phyloP scores from a whole-genome alignment of 2,888 invertebrate genomes.

The Galerucella nymphaeae region DNA sequence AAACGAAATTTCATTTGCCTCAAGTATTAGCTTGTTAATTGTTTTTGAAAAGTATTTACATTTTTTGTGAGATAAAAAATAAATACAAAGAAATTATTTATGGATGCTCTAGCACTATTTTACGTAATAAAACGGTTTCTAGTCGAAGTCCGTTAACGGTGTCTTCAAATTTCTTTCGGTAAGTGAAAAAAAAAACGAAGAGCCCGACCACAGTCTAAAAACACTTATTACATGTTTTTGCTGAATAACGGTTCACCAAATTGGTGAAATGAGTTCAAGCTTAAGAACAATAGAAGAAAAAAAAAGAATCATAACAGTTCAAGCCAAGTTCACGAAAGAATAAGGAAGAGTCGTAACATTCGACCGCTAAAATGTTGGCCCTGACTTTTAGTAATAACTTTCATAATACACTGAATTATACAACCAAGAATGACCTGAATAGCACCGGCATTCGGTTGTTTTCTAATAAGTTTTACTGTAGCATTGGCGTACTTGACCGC shows the following conservation, averaged over 20 bases:
- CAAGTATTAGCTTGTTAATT: too few relatives aligned
- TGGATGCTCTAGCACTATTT: not conserved
- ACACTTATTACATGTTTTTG: slow-evolving; percentile 17
- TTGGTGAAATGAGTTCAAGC: slow-evolving; percentile 44
- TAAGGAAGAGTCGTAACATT: slow-evolving; percentile 53
- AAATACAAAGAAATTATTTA: too few relatives aligned
- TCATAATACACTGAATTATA: slow-evolving; percentile 57
- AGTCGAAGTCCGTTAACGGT: not conserved
- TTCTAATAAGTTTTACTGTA: slow-evolving; percentile 44
- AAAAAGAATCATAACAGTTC: slow-evolving; percentile 43
- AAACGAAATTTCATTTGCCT: too few relatives aligned
- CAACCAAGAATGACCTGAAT: slow-evolving; percentile 55
- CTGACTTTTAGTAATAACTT: slow-evolving; percentile 58
- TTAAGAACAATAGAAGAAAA: slow-evolving; percentile 46
- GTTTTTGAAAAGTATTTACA: too few relatives aligned
- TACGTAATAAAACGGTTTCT: not conserved
- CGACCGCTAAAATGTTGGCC: slow-evolving; percentile 57
- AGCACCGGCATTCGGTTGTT: slow-evolving; percentile 44
- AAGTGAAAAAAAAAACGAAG: not conserved
- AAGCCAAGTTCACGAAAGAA: slow-evolving; percentile 45
- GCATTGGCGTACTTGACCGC: slow-evolving; percentile 31
- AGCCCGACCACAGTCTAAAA: slow-evolving; percentile 18
- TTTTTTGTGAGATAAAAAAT: too few relatives aligned
- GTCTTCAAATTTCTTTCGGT: slow-evolving; percentile 21
- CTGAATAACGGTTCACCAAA: slow-evolving; percentile 45